Evolutionary conservation across 2,113 vertebrate species (phyloP).

Genomic region (Tamias sibiricus): DNA sequence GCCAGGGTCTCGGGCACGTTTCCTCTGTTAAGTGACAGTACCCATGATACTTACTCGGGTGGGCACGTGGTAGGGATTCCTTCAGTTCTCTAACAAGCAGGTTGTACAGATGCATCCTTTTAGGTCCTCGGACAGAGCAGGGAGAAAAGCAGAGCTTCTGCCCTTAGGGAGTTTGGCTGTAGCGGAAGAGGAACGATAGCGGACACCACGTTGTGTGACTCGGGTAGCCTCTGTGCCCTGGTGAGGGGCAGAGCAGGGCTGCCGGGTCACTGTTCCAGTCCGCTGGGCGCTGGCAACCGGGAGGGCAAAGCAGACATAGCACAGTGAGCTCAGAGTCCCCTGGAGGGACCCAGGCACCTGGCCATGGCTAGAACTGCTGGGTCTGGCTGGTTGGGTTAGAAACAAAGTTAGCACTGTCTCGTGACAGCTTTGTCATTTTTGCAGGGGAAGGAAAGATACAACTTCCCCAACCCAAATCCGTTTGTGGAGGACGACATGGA

Average conservation of each 20-base stretch:
- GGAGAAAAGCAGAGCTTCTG: background rate
- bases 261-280: background rate
- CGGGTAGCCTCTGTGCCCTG: rapidly evolving
- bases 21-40: background rate
- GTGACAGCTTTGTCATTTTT: background rate
- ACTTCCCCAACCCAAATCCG: conserved; percentile 96
- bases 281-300: rapidly evolving
- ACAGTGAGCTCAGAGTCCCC: background rate
- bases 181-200: rapidly evolving
- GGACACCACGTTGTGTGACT: background rate
- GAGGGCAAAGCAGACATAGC: background rate
- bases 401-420: background rate
- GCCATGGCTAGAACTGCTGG: background rate
- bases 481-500: conserved; percentile 99
- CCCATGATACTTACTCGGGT: background rate
- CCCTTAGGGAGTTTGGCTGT: background rate
- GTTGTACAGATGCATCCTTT: background rate
- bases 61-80: background rate
- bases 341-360: background rate
- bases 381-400: background rate
- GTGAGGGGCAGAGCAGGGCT: background rate
- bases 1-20: background rate
- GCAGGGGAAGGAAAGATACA: conserved; percentile 95
- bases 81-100: rapidly evolving
- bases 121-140: background rate